Percentiles rank a stretch among this genome's conserved stretches.
These are phyloP conservation scores for Rotaria macrura DNA, from an alignment of 2,888 invertebrate species.

Conservation along the genomic window DNA sequence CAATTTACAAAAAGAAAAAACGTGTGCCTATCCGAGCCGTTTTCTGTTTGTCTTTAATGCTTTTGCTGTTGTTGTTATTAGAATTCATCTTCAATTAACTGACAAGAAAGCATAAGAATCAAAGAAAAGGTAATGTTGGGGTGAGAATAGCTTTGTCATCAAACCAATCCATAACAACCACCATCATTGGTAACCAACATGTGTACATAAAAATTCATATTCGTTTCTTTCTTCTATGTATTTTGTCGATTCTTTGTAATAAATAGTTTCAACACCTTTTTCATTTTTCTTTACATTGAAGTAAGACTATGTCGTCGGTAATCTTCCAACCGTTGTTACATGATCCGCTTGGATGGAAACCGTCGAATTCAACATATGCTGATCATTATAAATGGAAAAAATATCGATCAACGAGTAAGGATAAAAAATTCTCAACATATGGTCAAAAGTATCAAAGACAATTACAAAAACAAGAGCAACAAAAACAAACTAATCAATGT, in stretches of 20 bases:
- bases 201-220: background rate
- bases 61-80: background rate
- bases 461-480: background rate
- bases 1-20: background rate
- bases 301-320: background rate
- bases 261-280: background rate
- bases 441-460: background rate
- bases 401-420: background rate
- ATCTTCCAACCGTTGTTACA: background rate
- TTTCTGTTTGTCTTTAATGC: background rate
- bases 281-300: background rate
- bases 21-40: background rate
- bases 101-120: background rate
- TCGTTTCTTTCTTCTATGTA: background rate
- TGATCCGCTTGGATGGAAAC: background rate
- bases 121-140: background rate
- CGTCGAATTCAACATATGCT: background rate
- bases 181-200: background rate
- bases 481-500: background rate
- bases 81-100: background rate
- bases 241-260: background rate
- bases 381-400: conserved; percentile 17
- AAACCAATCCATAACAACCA: background rate
- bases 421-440: background rate
- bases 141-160: background rate